Base-by-base conservation (phyloP, 2,888 invertebrate genomes). In the Volucella inflata region DNA sequence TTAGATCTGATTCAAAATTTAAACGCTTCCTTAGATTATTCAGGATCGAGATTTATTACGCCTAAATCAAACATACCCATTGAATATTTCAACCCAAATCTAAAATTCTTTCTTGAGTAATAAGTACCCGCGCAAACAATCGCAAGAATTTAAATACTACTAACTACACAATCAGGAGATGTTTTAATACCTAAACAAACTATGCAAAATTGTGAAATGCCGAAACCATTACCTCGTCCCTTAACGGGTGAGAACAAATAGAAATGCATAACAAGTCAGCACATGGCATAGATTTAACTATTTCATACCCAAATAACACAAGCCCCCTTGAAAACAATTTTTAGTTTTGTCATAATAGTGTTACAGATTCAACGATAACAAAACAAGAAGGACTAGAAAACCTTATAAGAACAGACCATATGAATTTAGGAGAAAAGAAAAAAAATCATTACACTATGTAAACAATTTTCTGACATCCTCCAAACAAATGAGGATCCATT, bases 351-450 rank as follows among this genome's bases (percentile, higher is more conserved):
- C 11, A 46, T 60, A 46, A 44, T 44, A 60, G 17, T 44, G 8
- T 60, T 2, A 21, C 21, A 2, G 21, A 21, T 21, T 21, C 21
- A 21, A 1, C 21, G 21, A 21, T 21, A 21, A 21, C 21, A 46
- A 46, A 70, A 10, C 30, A 14, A 42, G 21, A 10, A 50, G 11
- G 42, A 2, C 16, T 71, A 11, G 38, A 50, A 60, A 59, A 3
- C 21, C 21, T 36, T n/a, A 40, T 60, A 42, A 50, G 60, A 60
- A 38, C 48, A 9, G 70, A 71, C 38, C 59, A 71, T 36, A 50
- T 67, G 50, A 71, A 59, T 67, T 21, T 42, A 30, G 67, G 53
- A 53, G 70, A 71, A 59, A 50, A 57, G 59, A 59, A 50, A 57
- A 21, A 71, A 71, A 40, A 51, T 42, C 16, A 51, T 59, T 46